Base-by-base conservation (phyloP, 1,140 invertebrate genomes). In the Mycetomoellerius zeteki region DNA sequence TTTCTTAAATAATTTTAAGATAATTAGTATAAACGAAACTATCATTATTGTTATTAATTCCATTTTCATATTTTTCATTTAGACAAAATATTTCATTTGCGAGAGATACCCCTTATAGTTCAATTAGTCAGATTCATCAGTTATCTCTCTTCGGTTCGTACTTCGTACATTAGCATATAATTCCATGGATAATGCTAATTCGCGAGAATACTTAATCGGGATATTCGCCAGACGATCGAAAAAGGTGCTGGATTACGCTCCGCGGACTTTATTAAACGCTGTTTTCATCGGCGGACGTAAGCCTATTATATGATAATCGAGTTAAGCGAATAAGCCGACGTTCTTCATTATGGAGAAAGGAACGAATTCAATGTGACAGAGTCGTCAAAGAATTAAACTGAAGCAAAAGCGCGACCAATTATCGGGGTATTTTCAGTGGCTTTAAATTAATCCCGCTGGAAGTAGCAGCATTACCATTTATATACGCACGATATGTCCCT, bases 171-270 rank as follows among this genome's bases (percentile, higher is more conserved):
- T 89, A 91, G 80, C 88, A 88, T 86, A 89, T 90, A 87, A 90
- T 90, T 91, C 90, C 62, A 73, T 87, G 85, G 89, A 75, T 75
- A 73, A 92, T 91, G 88, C 65, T 89, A 92, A 92, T 91, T 88
- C 86, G 12, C 67, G 82, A 30, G 69, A 90, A 80, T 90, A 62
- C 52, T 87, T 85, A 78, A 86, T 86, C 84, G 84, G 33, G 37
- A 90, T 87, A 86, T 89, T 86, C 86, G 69, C 52, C 75, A 21
- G 37, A 69, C 47, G 37, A 86, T 86, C 76, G 52, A 81, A 71
- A 75, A 80, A 69, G 27, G 33, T 30, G 37, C 47, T 43, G 76
- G 37, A 81, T 80, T 78, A 86, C 19, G 24, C 19, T 78, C 2
- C 5, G 52, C 52, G 27, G 76, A 81, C 64, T 77, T 80, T 86